These are phyloP conservation scores for Tineola bisselliella DNA, from an alignment of 2,888 invertebrate species.

Conservation along the genomic window DNA sequence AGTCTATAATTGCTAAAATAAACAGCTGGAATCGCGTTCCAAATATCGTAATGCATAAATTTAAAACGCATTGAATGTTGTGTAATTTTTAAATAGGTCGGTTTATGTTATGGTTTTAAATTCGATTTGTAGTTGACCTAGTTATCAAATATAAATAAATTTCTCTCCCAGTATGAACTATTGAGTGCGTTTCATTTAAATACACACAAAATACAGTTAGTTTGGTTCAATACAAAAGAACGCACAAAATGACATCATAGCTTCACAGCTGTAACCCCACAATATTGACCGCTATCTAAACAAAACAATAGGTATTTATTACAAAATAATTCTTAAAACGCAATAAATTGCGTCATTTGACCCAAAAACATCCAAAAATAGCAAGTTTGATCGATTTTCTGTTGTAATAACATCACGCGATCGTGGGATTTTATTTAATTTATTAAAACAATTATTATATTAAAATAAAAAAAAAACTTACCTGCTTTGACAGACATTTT, in stretches of 20 bases:
- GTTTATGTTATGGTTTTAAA: neutral
- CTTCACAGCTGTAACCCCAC: no score
- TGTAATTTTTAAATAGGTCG: neutral
- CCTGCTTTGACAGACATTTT: conserved; percentile 9
- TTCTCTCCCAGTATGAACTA: no score
- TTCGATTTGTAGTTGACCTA: neutral
- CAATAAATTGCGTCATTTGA: neutral
- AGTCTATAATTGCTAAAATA: neutral
- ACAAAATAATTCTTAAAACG: neutral
- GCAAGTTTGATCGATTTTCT: neutral
- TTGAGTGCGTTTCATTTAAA: no score
- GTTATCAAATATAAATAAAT: no score
- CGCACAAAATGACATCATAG: no score
- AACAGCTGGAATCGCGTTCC: neutral
- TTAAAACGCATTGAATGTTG: neutral
- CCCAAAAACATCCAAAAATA: neutral
- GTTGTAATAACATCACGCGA: neutral
- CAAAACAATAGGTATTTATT: no score
- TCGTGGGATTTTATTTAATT: neutral
- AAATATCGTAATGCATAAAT: neutral
- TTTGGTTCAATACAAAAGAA: no score
- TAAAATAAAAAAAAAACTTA: neutral
- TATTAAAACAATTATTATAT: neutral
- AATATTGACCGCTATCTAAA: no score
- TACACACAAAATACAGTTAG: no score